Evolutionary conservation across 2,888 invertebrate genomes (phyloP).

Genomic region (Blomia tropicalis): DNA sequence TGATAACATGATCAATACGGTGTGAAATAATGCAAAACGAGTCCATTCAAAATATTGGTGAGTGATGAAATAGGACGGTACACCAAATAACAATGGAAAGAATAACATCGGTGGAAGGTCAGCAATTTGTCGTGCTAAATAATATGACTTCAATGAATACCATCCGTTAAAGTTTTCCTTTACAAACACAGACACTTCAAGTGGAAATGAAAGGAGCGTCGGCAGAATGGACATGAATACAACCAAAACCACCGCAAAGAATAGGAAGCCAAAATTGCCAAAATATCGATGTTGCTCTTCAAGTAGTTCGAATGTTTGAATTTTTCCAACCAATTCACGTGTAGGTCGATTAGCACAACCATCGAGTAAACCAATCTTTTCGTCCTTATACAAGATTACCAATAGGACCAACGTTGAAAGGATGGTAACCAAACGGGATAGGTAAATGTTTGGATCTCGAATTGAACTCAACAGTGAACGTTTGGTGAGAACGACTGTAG

Average conservation of each 20-base stretch:
- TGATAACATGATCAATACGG: conserved; percentile 67
- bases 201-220: conserved; percentile 25
- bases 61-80: conserved; percentile 62
- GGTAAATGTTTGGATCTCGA: conserved; percentile 25
- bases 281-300: not conserved
- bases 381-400: conserved; percentile 19
- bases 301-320: conserved; percentile 11
- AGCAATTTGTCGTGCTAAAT: conserved; percentile 23
- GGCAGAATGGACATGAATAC: conserved; percentile 24
- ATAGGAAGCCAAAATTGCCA: conserved; percentile 34
- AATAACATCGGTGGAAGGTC: conserved; percentile 49
- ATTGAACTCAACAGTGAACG: conserved; percentile 14
- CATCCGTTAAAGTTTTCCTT: conserved; percentile 26
- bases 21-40: conserved; percentile 45
- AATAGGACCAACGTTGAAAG: conserved; percentile 20
- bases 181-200: conserved; percentile 19
- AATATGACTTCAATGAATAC: conserved; percentile 25
- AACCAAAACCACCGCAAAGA: conserved; percentile 23
- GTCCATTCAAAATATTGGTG: conserved; percentile 56
- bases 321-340: not conserved
- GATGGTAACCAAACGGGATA: conserved; percentile 13
- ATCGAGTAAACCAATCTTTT: conserved; percentile 22
- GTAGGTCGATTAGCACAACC: conserved; percentile 21
- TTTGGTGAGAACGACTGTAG: conserved; percentile 11
- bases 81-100: conserved; percentile 41